Evolutionary conservation across 2,888 invertebrate species (phyloP), one percentile per base, ranked within the genome.

Genomic region (Cantharis rufa): DNA sequence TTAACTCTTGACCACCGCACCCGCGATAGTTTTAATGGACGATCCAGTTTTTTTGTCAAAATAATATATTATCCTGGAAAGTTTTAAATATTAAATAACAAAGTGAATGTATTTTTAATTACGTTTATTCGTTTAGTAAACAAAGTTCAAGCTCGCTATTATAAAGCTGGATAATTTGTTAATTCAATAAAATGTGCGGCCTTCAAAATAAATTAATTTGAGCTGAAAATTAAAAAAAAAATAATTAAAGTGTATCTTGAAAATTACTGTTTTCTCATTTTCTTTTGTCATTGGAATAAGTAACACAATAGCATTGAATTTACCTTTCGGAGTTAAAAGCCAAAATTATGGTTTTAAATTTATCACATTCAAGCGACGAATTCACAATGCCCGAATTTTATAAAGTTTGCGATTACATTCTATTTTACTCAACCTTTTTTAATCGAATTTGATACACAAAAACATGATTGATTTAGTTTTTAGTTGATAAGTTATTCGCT

Each of bases 331-430:
- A 28, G 70, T 70, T 74, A 74, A 74, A 74, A 74, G 63, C 70
- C 70, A 62, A 74, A 74, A 74, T 74, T 74, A 70, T 15, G 69
- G 74, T 62, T 70, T 74, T 70, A 74, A 74, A 74, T 74, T 70
- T 74, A 74, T 70, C 74, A 74, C 69, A 62, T 13, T 28, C 69
- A 15, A 16, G 63, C 69, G 74, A 74, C 70, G 63, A 70, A 74
- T 74, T 74, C 63, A 74, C 74, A 74, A 70, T 70, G 70, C 64
- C 74, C 21, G 21, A 70, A 70, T 74, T 74, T 74, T 70, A 74
- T 62, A 16, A 74, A 70, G 62, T 74, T 69, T 69, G 32, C 70
- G 24, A 69, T 28, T 28, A 69, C 18, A 64, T 64, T 21, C 18
- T 4, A 48, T 7, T 48, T 16, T 64, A 64, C 15, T 11, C 13